Base-by-base conservation (phyloP, 1,140 invertebrate genomes). In the Phenacoccus solenopsis region DNA sequence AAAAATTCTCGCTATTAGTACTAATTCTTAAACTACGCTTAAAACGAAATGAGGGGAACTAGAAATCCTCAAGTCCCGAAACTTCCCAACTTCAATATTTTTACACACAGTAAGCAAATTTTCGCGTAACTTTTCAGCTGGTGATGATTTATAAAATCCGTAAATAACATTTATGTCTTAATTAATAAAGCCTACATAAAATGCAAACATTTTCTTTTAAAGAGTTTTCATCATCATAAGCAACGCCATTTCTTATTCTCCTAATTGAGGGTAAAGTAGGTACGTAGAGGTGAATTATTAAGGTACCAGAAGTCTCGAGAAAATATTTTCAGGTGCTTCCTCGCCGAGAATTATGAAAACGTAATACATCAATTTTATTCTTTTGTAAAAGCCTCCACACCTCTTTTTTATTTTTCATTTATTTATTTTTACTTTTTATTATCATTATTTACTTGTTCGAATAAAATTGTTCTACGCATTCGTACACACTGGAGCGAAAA, bases 81-180 rank as follows among this genome's bases (percentile, higher is more conserved):
- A 49, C 12, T 49, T 49, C 38, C 20, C 38, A 49, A 49, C 38
- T 49, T 49, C 38, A 49, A 49, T 49, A 49, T 49, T 49, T 49
- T 49, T 49, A n/a, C 20, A 49, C 38, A 49, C 38, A 49, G 38
- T 49, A 49, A 49, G 38, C 38, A 49, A 49, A 49, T 49, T 49
- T 49, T 49, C 38, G 38, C 38, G 38, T 49, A 49, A 49, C 38
- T 49, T 49, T 49, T 49, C 38, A 49, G 38, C 38, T 49, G 38
- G 38, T n/a, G 38, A 49, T 49, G 38, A 49, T 49, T 49, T 49
- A 49, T 49, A 49, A 49, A 49, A 49, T n/a, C 20, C 38, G 38
- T 49, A 49, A 49, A 49, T 49, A 49, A 49, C 38, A 49, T 49
- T 49, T 49, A 49, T 49, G 38, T 49, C 38, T 49, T 49, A 49